These are phyloP conservation scores for Oceanodroma leucorhoa DNA, from an alignment of 2,797 vertebrate genomes.

Conservation along the genomic window DNA sequence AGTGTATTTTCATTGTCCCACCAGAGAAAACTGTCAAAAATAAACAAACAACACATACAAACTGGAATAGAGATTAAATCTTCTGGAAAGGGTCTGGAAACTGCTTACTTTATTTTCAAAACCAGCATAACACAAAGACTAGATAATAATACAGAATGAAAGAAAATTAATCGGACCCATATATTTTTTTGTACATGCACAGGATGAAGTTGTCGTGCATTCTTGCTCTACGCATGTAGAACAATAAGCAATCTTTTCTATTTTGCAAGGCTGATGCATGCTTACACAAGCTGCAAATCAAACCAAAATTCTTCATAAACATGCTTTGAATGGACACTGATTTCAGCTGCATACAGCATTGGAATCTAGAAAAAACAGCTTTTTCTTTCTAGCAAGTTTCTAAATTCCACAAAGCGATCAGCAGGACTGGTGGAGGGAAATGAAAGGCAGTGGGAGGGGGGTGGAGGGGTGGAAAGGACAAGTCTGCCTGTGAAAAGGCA, in stretches of 20 bases:
- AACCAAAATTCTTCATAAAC: slow-evolving; percentile 25
- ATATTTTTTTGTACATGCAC: not conserved
- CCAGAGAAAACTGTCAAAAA: slow-evolving; percentile 26
- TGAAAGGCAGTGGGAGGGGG: not conserved
- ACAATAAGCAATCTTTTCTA: slow-evolving; percentile 60
- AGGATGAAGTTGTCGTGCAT: slow-evolving; percentile 27
- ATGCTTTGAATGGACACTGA: slow-evolving; percentile 49
- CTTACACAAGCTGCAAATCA: slow-evolving; percentile 58
- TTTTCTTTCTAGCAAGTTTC: slow-evolving; percentile 14
- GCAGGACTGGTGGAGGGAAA: not conserved
- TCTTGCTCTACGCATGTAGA: not conserved
- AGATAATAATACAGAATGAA: slow-evolving; percentile 29
- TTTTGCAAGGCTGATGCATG: slow-evolving; percentile 42
- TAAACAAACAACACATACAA: slow-evolving; percentile 10
- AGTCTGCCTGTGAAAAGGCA: not conserved
- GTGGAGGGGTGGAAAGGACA: not conserved
- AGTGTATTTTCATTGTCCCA: not conserved
- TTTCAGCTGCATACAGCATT: slow-evolving; percentile 28
- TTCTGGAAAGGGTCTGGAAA: slow-evolving; percentile 24
- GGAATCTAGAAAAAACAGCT: not conserved
- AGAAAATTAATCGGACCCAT: slow-evolving; percentile 17
- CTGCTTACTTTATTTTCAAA: slow-evolving; percentile 11
- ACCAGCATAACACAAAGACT: not conserved
- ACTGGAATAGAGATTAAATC: not conserved
- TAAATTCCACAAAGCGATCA: not conserved